Percentiles rank a stretch among this genome's conserved stretches.
Conservation (phyloP, 2,888 invertebrate genomes). For the Perizoma affinitatum region DNA sequence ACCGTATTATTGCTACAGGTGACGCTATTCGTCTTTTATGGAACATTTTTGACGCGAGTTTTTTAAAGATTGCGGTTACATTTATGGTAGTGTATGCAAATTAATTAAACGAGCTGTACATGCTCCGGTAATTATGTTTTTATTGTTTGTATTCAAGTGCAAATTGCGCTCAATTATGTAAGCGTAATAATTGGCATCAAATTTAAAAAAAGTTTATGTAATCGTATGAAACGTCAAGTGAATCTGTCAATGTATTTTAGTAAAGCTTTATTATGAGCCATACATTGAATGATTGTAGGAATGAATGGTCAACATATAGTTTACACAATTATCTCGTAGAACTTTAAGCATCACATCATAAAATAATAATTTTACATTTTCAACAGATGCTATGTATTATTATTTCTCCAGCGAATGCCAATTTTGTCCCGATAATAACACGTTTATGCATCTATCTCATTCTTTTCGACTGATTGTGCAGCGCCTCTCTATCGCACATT, state of each 20-base stretch:
- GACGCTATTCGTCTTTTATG: slow-evolving; percentile 58
- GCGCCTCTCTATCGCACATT: slow-evolving; percentile 26
- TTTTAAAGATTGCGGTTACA: slow-evolving; percentile 20
- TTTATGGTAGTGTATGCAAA: slow-evolving; percentile 25
- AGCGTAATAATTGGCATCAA: neutral
- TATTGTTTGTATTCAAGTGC: slow-evolving; percentile 15
- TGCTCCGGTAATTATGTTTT: slow-evolving; percentile 13
- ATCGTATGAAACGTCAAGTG: too few species aligned
- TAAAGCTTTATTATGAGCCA: too few species aligned
- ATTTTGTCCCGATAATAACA: slow-evolving; percentile 27
- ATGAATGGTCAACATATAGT: neutral
- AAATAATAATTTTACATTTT: slow-evolving; percentile 19
- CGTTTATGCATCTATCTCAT: slow-evolving; percentile 14
- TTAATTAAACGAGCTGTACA: slow-evolving; percentile 14
- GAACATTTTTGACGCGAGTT: slow-evolving; percentile 44
- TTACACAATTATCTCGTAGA: neutral
- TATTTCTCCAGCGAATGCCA: slow-evolving; percentile 19
- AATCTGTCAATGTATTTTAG: too few species aligned
- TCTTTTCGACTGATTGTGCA: slow-evolving; percentile 10
- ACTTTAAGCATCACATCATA: neutral
- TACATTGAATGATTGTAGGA: neutral
- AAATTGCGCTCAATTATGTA: slow-evolving; percentile 4
- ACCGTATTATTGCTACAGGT: slow-evolving; percentile 53
- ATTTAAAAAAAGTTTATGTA: neutral
- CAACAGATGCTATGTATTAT: slow-evolving; percentile 9